A percentile compares a stretch with the other conserved stretches of the same genome.
phyloP scores from a whole-genome alignment of 1,140 invertebrate genomes.

The Zaprionus capensis region DNA sequence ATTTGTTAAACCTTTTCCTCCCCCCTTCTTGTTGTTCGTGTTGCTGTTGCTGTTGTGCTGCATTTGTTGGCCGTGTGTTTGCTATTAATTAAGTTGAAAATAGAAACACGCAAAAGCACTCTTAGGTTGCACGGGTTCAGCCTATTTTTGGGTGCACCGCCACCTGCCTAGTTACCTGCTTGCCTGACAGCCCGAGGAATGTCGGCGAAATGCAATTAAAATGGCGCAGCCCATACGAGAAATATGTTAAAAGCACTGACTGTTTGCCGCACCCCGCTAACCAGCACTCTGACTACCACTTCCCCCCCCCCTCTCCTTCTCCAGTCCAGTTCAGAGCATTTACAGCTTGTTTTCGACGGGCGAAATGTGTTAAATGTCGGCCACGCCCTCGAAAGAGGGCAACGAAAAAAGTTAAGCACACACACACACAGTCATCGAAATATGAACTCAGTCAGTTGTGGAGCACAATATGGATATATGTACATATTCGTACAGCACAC shows the following conservation, averaged over 20 bases:
- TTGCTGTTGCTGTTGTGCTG: constrained; percentile 32
- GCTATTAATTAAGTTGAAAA: constrained; percentile 81
- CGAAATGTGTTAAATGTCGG: constrained; percentile 74
- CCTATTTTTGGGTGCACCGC: constrained; percentile 67
- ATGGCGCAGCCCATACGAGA: constrained; percentile 59
- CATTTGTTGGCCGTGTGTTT: constrained; percentile 62
- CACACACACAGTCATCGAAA: constrained; percentile 1
- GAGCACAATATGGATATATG: neutral
- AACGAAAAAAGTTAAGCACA: constrained; percentile 16
- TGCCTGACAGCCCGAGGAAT: constrained; percentile 56
- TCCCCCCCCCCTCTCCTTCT: neutral
- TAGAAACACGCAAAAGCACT: constrained; percentile 81
- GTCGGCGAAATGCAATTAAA: constrained; percentile 76
- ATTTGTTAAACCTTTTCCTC: constrained; percentile 19
- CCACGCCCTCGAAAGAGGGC: constrained; percentile 53
- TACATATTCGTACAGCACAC: neutral
- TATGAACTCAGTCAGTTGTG: constrained; percentile 11
- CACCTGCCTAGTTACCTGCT: constrained; percentile 36
- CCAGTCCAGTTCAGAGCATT: constrained; percentile 52
- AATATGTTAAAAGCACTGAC: constrained; percentile 57
- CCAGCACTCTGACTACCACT: neutral
- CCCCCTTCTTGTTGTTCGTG: neutral
- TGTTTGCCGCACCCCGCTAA: neutral
- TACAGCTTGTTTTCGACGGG: constrained; percentile 73
- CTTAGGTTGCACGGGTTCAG: constrained; percentile 54